phyloP scores from a whole-genome alignment of 2,888 invertebrate species.

The Pogonocherus hispidulus region DNA sequence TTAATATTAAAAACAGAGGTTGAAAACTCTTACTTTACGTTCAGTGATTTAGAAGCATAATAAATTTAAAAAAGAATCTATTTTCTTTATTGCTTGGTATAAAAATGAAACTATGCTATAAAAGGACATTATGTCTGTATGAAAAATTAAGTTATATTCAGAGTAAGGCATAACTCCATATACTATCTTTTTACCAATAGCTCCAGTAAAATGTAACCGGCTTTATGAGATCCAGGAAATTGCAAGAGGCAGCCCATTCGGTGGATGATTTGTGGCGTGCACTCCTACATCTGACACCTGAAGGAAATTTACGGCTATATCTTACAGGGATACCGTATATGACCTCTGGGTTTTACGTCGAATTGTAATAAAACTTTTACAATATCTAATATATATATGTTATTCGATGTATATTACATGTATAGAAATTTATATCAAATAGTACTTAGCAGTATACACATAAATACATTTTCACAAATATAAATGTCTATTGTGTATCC shows the following conservation, averaged over 20 bases:
- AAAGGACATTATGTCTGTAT: constrained; percentile 29
- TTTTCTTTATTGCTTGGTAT: constrained; percentile 18
- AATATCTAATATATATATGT: constrained; percentile 22
- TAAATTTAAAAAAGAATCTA: constrained; percentile 24
- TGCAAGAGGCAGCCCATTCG: constrained; percentile 43
- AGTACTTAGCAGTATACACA: no score
- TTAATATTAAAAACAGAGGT: no score
- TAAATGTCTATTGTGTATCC: no score
- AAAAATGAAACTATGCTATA: constrained; percentile 20
- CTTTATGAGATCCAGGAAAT: constrained; percentile 43
- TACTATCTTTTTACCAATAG: constrained; percentile 19
- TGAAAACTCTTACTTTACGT: no score
- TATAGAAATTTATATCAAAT: no score
- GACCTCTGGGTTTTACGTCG: constrained; percentile 44
- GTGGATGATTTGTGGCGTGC: constrained; percentile 43
- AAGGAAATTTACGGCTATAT: constrained; percentile 50
- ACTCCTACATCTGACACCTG: constrained; percentile 48
- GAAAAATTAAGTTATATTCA: constrained; percentile 32
- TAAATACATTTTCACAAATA: no score
- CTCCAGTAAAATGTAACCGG: constrained; percentile 42
- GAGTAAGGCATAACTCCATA: constrained; percentile 19
- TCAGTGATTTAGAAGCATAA: no score
- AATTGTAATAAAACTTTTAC: constrained; percentile 47
- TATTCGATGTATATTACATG: no score
- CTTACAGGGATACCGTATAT: constrained; percentile 39